Evolutionary conservation across 1,140 invertebrate genomes (phyloP), one percentile per base, ranked within the genome.

Genomic region (Venturia canescens): DNA sequence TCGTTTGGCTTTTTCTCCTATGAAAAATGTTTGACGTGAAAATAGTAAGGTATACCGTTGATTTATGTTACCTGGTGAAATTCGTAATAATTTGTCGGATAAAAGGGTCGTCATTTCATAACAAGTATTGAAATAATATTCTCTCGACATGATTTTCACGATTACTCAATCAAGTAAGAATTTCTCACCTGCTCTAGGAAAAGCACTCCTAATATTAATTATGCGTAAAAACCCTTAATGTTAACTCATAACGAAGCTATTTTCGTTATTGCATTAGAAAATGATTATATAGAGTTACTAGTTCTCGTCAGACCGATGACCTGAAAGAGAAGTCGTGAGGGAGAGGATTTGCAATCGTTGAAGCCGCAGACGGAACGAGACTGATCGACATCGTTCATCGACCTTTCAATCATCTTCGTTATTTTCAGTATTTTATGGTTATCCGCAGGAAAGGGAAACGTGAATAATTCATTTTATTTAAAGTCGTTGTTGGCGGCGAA

Each of bases 321-420:
- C 60, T 27, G 2, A 26, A 63, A 63, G 60, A 3, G 60, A 26
- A 63, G n/a, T 23, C n/a, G 50, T 21, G 11, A 26, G 60, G 23
- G 23, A 9, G 60, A 63, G 60, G 60, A 63, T 63, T 63, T 23
- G 9, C 60, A 63, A 63, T 63, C 23, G 60, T 63, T 9, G 60
- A 63, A 63, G 60, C 60, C 60, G 9, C 60, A 63, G 60, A 53
- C 11, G 9, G 27, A 23, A 13, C 23, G 60, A 63, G 23, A 63
- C 60, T 63, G 60, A 63, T 63, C 23, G 60, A 63, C 23, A 26
- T 63, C 23, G 60, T 63, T 63, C 60, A 18, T 63, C 60, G 60
- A 63, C 60, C 60, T 63, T 15, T 7, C 27, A 9, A 26, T 23
- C 60, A 11, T 44, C 23, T 23, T 63, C 21, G 23, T 26, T 63